These are phyloP conservation scores for Pelecanus crispus DNA, from an alignment of 2,113 vertebrate species.

Conservation along the genomic window DNA sequence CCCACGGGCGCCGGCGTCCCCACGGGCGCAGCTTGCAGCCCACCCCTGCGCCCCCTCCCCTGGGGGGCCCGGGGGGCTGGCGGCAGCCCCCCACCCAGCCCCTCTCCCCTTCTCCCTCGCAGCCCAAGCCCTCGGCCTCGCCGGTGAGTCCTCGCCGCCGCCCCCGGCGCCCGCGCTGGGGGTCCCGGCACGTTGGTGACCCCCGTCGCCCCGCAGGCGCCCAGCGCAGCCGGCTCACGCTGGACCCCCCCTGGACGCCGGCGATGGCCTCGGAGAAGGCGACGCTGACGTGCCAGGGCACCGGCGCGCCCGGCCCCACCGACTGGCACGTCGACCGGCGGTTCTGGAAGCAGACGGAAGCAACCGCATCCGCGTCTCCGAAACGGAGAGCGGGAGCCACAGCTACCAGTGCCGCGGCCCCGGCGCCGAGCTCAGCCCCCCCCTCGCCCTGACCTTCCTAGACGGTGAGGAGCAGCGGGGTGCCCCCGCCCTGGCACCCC, in stretches of 20 bases:
- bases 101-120: neutral
- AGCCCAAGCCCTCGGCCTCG: neutral
- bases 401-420: neutral
- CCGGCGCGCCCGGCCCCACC: rapidly evolving
- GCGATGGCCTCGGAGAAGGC: rapidly evolving
- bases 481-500: neutral
- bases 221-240: neutral
- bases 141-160: neutral
- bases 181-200: neutral
- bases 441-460: neutral
- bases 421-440: neutral
- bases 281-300: neutral
- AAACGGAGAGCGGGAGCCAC: rapidly evolving
- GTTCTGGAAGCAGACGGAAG: no score
- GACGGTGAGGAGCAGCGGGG: neutral
- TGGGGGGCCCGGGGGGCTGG: no score
- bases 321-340: rapidly evolving
- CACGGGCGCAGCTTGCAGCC: neutral
- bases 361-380: rapidly evolving
- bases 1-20: no score
- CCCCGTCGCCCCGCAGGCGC: neutral
- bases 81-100: neutral
- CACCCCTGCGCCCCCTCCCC: neutral
- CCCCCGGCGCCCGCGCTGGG: no score
- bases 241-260: neutral